Percentiles rank a stretch among this genome's conserved stretches.
These are phyloP conservation scores for Arenaria interpres DNA, from an alignment of 2,113 vertebrate genomes.

Conservation along the genomic window DNA sequence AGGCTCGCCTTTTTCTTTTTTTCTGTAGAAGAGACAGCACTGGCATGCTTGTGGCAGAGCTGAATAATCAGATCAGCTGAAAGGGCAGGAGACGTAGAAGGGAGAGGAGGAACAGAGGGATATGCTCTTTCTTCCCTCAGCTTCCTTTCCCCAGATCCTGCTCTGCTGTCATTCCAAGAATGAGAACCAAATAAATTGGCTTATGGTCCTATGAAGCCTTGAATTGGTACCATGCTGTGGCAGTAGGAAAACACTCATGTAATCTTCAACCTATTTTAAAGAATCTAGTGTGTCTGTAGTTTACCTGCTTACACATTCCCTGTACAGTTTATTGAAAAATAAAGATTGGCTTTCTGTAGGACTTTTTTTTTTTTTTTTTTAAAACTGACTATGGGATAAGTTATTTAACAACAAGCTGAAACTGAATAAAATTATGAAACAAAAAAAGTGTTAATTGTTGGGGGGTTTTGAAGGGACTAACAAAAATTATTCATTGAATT, in stretches of 20 bases:
- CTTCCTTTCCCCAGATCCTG: background rate
- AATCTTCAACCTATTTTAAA: background rate
- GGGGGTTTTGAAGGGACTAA: rapidly evolving
- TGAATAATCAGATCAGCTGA: background rate
- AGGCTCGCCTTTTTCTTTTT: background rate
- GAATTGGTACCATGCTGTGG: background rate
- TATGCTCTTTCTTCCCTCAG: background rate
- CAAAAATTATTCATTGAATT: background rate
- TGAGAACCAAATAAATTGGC: background rate
- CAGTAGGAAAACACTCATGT: background rate
- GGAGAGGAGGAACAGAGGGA: background rate
- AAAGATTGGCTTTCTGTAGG: background rate
- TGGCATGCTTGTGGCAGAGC: background rate
- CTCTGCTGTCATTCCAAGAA: background rate
- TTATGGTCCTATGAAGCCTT: background rate
- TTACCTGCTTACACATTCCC: background rate
- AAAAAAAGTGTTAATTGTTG: background rate
- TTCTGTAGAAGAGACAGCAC: background rate
- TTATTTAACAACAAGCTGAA: background rate
- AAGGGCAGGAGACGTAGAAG: background rate
- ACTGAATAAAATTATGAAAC: background rate
- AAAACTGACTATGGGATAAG: background rate
- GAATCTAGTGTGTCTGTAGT: background rate
- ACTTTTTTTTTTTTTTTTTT: too few relatives aligned
- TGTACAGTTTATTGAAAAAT: background rate